Evolutionary conservation across 2,797 vertebrate genomes (phyloP).

Genomic region (Lagorchestes hirsutus): DNA sequence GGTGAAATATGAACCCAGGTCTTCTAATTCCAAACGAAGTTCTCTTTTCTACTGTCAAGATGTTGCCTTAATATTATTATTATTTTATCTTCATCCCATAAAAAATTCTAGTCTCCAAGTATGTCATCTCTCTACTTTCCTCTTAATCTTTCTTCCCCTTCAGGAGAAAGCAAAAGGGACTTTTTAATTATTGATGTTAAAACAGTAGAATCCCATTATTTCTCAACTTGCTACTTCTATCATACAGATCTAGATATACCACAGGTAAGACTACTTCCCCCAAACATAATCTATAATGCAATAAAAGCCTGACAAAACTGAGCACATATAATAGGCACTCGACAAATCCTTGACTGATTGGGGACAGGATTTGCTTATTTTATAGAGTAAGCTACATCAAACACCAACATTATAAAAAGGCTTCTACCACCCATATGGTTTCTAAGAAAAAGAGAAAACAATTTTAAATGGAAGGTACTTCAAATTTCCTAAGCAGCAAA

Average conservation of each 20-base stretch:
- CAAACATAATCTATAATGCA: conserved; percentile 25
- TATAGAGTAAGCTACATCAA: background rate
- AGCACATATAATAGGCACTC: background rate
- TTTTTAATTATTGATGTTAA: background rate
- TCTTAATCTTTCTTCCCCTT: conserved; percentile 12
- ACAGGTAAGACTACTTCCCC: background rate
- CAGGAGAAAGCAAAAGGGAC: background rate
- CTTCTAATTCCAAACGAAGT: background rate
- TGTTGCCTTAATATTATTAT: background rate
- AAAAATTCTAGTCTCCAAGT: conserved; percentile 20
- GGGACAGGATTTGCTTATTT: background rate
- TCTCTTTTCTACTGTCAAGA: background rate
- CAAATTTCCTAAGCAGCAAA: conserved; percentile 31
- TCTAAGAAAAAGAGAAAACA: conserved; percentile 40
- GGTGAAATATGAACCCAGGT: background rate
- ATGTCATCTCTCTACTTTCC: conserved; percentile 7
- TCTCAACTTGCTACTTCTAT: background rate
- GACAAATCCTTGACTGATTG: conserved; percentile 23
- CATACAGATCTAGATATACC: conserved; percentile 17
- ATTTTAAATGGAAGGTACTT: conserved; percentile 48
- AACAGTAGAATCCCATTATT: background rate
- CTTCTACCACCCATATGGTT: background rate
- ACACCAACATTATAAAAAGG: background rate
- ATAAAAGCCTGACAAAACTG: conserved; percentile 4
- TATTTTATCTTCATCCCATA: conserved; percentile 37